Base-by-base conservation (phyloP, 2,888 invertebrate genomes). In the Peribatodes rhomboidaria region DNA sequence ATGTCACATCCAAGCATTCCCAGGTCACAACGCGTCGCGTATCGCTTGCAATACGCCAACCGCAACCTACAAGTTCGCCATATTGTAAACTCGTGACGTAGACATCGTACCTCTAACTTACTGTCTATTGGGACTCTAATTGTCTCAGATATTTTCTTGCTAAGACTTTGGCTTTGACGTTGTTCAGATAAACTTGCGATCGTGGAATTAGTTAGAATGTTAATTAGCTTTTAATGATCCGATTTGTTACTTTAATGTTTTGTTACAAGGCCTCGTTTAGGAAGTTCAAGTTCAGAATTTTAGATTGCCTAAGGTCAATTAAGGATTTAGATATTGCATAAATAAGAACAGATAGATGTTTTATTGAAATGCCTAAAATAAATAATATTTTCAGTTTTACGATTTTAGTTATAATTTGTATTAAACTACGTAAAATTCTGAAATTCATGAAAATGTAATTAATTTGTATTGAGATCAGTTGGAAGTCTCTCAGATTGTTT, bases 81-180 rank as follows among this genome's bases (percentile, higher is more conserved):
- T 22, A 55, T 56, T 37, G 44, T 27, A 52, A 33, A 62, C 52
- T 50, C 53, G 52, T 56, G 27, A 50, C 37, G 46, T 35, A 58
- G 53, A 58, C 58, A 44, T 54, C 49, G 55, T 41, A 39, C 61
- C 71, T 67, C 62, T 67, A 67, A 67, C 72, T 68, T 65, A 60
- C 65, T 54, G 74, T 74, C 79, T 73, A 65, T 74, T 62, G 76
- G 76, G 76, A 76, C 67, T 76, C 79, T 78, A 75, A 79, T 80
- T 78, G 80, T 76, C 72, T 75, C 71, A 76, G 77, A 75, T 74
- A 71, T 78, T 79, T 77, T 76, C 81, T 74, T 70, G 65, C 72
- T 72, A 70, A 69, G 61, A 56, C 67, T 64, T 62, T 59, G 39
- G 50, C 59, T 67, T 67, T 67, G 67, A 60, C 67, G 42, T 46